Conservation (phyloP, 2,113 vertebrate species). For the Ovis canadensis region DNA sequence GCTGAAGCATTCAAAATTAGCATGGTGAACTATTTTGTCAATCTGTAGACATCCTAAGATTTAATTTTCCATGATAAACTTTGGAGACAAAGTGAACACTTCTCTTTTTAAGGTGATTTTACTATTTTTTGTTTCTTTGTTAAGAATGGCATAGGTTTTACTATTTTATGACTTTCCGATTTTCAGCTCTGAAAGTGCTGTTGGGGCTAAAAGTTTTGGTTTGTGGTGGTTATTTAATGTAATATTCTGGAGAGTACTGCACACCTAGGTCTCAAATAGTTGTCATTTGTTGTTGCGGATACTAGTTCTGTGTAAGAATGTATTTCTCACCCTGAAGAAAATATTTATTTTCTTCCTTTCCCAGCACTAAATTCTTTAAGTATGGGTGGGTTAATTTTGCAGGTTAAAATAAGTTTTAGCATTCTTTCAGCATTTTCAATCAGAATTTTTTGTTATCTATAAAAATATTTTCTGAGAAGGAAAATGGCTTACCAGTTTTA, state of each 20-base stretch:
- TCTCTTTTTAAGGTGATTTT: not conserved
- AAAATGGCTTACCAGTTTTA: not conserved
- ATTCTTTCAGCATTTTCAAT: conserved; percentile 3
- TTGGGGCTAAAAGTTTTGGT: not conserved
- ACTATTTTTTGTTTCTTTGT: not conserved
- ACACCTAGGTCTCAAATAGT: not conserved
- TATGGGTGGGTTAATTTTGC: not conserved
- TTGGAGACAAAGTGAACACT: not conserved
- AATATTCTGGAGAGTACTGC: not conserved
- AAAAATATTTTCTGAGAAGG: not conserved
- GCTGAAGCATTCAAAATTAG: not conserved
- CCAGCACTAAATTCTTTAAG: not conserved
- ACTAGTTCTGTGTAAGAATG: not conserved
- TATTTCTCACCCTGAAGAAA: not conserved
- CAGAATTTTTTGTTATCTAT: not conserved
- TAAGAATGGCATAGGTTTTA: not conserved
- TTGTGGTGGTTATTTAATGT: not conserved
- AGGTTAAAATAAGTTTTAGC: not conserved
- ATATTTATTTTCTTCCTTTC: not conserved
- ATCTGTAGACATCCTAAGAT: not conserved
- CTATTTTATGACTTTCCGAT: not conserved
- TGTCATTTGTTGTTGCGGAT: not conserved
- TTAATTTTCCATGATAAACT: not conserved
- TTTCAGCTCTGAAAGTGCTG: not conserved
- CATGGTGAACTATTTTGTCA: not conserved